Base-by-base conservation (phyloP, 1,140 invertebrate genomes). In the Triops cancriformis region DNA sequence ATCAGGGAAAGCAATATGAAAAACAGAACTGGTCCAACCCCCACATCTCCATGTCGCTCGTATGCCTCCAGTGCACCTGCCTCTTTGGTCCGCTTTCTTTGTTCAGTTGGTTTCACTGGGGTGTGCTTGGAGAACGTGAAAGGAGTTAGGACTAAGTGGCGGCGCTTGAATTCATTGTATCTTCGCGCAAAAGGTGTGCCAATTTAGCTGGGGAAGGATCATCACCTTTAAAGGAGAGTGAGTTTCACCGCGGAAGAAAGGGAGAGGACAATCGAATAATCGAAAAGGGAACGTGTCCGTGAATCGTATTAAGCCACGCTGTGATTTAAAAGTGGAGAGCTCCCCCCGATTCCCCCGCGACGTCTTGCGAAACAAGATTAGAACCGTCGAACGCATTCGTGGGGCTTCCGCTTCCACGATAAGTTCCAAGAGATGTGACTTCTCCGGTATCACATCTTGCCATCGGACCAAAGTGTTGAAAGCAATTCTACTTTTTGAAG, bases 301-400 rank as follows among this genome's bases (percentile, higher is more conserved):
- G 51, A 64, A 64, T 64, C n/a, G 31, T 64, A 64, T 64, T 64
- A 64, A 64, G 51, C 51, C 51, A 64, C 14, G 23, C 51, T n/a
- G 14, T 64, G 51, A 64, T 64, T 64, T 9, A 64, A 64, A 18
- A 5, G 10, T 64, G 18, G n/a, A n/a, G n/a, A 64, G 51, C 51
- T 64, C 23, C 6, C 14, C 51, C 51, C 23, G 51, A 64, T 64
- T 23, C 51, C 1, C 43, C 14, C 1, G 51, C 51, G 14, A 64
- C 23, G 23, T 64, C 51, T 64, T 64, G 51, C 51, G 51, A 64
- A 64, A 64, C 51, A 64, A 64, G 51, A 64, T 64, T 64, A 64
- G 10, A n/a, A 64, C 14, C 14, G 51, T 23, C 14, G 51, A 64
- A 64, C n/a, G 51, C 51, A 64, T 64, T 64, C 9, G 0, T 64